Evolutionary conservation across 2,888 invertebrate genomes (phyloP), one percentile per base, ranked within the genome.

Genomic region (Drosophila parthenogenetica): DNA sequence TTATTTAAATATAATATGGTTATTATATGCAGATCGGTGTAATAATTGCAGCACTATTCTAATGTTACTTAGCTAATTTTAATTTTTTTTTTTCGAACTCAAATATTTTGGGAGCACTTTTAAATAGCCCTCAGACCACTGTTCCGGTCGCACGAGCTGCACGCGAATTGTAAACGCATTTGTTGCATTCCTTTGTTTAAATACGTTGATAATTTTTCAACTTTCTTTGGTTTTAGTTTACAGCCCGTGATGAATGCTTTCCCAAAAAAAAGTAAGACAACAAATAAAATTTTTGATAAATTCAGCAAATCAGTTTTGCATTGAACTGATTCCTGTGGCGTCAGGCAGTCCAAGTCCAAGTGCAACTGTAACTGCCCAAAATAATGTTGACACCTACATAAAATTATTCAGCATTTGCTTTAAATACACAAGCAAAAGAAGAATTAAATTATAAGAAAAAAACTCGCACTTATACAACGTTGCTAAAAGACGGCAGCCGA

Each of bases 291-390:
- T 61, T 63, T 29, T 35, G 25, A 65, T 57, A 53, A 48, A 64
- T 66, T 74, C 73, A 74, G 73, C 76, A 74, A 59, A 58, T 61
- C 46, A 19, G 48, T 58, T 8, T 73, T 46, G 59, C 67, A 57
- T 72, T 71, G 45, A 76, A 72, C 60, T 57, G 68, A 74, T 69
- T 74, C 64, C 59, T 67, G 57, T 73, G 86, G 81, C 86, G 83
- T 79, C 81, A 63, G 80, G 68, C 83, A 17, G 77, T 69, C 83
- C 79, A 78, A 69, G 65, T 71, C 77, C 74, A 76, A 75, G 72
- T 76, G 77, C 74, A 75, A 71, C 59, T 37, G 50, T 58, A 63
- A 62, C 40, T 57, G 46, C 13, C 49, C 14, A 57, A 57, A 57
- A 37, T 37, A 55, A 71, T 74, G 79, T 78, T 77, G 79, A 77